Evolutionary conservation across 2,888 invertebrate species (phyloP), one percentile per base, ranked within the genome.

Genomic region (Drosophila robusta): DNA sequence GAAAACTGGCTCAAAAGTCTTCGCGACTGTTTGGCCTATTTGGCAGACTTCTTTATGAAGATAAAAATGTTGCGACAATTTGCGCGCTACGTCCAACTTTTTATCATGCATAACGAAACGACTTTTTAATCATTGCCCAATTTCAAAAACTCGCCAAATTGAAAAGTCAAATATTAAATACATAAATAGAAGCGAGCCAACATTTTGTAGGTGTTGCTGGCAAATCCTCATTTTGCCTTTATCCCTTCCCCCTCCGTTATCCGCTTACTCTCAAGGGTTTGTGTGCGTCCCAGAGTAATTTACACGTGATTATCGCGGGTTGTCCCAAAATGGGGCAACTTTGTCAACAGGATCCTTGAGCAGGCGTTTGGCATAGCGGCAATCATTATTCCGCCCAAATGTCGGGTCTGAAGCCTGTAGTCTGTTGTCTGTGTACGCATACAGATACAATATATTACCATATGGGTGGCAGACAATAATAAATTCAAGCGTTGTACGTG

Each of bases 401-500:
- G 52, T 29, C 24, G 12, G 22, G 18, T 12, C 34, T 29, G 29
- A 29, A 29, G 29, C 2, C 29, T 3, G 29, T 29, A 29, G 29
- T 29, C 29, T 12, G 36, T 44, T 24, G 32, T 32, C 44, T 52
- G 32, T 47, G 14, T 9, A 60, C 24, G 50, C 54, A 49, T 45
- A 50, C 32, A 34, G 24, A 55, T 18, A 60, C 55, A 47, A 36
- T 50, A 44, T 57, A 80, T 78, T 78, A 69, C 38, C 69, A 78
- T 75, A 65, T 38, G 61, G 55, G 26, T 64, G 80, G 46, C 63
- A 58, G 78, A 75, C 70, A 67, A 83, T 84, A 80, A 80, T 80
- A 80, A 77, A 80, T 80, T 80, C 84, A 80, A 73, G 74, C 70
- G 47, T 47, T 50, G 80, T 77, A 84, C 84, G 80, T 84, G 84